phyloP scores from a whole-genome alignment of 2,113 vertebrate genomes.

The Lonchura striata region DNA sequence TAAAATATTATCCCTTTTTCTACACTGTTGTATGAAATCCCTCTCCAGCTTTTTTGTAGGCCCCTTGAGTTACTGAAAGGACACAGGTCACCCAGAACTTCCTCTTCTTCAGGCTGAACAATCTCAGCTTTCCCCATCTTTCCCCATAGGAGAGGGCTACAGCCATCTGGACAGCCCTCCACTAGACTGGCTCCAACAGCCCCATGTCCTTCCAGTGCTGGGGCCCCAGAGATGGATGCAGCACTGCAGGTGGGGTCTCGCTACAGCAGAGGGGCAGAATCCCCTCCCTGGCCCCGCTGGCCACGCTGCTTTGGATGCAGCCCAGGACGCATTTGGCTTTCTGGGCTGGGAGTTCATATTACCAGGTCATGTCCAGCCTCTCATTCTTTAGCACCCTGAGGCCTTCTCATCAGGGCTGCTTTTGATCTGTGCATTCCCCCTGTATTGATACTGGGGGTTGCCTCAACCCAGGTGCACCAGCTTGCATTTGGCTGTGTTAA shows the following conservation, averaged over 20 bases:
- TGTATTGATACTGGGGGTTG: too few relatives aligned
- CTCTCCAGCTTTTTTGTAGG: neutral
- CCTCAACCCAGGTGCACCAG: neutral
- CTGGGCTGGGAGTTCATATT: accelerated
- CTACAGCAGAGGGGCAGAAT: neutral
- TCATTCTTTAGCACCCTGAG: too few relatives aligned
- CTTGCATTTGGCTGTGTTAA: neutral
- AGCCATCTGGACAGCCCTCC: neutral
- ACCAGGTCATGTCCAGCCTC: neutral
- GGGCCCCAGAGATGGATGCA: accelerated
- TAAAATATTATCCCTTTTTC: neutral
- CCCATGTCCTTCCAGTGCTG: neutral
- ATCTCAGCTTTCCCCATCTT: neutral
- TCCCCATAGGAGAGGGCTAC: neutral
- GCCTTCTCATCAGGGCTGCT: neutral
- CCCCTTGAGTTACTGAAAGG: too few relatives aligned
- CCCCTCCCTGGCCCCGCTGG: accelerated
- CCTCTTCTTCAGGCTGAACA: neutral
- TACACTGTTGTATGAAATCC: neutral
- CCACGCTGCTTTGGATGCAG: neutral
- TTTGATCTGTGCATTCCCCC: neutral
- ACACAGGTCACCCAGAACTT: accelerated
- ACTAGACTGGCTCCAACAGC: accelerated
- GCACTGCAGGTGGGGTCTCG: accelerated
- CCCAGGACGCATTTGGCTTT: accelerated